A percentile compares a stretch with the other conserved stretches of the same genome.
Conservation (phyloP, 2,888 invertebrate species). For the Platerodrilus igneus region DNA sequence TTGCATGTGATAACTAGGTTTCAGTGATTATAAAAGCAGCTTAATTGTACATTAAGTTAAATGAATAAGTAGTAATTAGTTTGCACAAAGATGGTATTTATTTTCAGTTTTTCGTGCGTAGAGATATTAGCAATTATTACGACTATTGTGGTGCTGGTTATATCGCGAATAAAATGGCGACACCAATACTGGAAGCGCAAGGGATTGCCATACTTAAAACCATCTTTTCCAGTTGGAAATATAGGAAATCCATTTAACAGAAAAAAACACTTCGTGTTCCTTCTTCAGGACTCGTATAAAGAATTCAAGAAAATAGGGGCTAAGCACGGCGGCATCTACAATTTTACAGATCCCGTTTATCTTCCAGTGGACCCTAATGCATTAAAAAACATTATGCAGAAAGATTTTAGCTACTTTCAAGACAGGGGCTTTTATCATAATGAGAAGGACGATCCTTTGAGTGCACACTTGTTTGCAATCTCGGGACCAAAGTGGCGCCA, state of each 20-base stretch:
- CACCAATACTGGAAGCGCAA: slow-evolving; percentile 14
- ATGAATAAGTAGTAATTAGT: no score
- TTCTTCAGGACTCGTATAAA: slow-evolving; percentile 8
- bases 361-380: slow-evolving; percentile 8
- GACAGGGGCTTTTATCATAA: slow-evolving; percentile 12
- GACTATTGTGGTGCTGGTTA: no score
- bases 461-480: slow-evolving; percentile 7
- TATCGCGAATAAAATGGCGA: no score
- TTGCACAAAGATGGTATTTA: no score
- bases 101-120: no score
- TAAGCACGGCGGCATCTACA: slow-evolving; percentile 17
- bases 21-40: no score
- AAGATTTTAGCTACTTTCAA: slow-evolving; percentile 15
- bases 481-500: slow-evolving; percentile 12
- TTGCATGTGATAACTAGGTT: no score
- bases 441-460: slow-evolving; percentile 13
- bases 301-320: slow-evolving; percentile 8
- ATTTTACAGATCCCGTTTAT: slow-evolving; percentile 7
- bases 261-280: neutral
- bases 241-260: slow-evolving; percentile 7
- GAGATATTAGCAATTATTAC: no score
- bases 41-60: no score
- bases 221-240: slow-evolving; percentile 14
- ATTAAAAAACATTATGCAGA: slow-evolving; percentile 10
- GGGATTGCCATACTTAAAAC: slow-evolving; percentile 11